Conservation (phyloP, 1,140 invertebrate species). For the Papilio glaucus region DNA sequence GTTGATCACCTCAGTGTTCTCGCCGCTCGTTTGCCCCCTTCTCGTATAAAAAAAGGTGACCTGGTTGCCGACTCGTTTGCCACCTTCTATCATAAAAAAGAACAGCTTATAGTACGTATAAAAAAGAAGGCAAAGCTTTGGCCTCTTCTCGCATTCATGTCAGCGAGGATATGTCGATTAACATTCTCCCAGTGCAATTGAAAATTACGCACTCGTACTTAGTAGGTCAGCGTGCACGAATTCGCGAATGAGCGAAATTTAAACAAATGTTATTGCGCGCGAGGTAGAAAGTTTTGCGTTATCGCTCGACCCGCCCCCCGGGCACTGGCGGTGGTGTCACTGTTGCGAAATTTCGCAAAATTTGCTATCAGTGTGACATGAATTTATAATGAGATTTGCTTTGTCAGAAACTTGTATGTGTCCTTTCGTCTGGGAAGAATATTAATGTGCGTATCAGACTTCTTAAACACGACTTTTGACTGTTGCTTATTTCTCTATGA, state of each 20-base stretch:
- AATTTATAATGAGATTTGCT: slow-evolving; percentile 22
- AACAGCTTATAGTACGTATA: neutral
- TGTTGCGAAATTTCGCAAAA: slow-evolving; percentile 50
- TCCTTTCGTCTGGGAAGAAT: too few species aligned
- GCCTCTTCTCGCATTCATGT: slow-evolving; percentile 6
- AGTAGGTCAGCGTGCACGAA: slow-evolving; percentile 37
- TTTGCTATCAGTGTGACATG: slow-evolving; percentile 7
- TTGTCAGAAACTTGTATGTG: neutral
- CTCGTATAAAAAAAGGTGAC: too few species aligned
- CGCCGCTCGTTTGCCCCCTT: too few species aligned
- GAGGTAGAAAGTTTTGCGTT: slow-evolving; percentile 56
- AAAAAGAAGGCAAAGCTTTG: neutral
- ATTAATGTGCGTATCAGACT: neutral
- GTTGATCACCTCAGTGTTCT: too few species aligned
- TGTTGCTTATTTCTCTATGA: too few species aligned
- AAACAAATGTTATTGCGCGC: slow-evolving; percentile 56
- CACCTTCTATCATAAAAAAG: neutral
- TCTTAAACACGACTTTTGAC: neutral
- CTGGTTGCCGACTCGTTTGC: too few species aligned
- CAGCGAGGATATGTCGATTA: slow-evolving; percentile 21
- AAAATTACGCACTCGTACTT: slow-evolving; percentile 39
- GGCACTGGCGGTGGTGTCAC: slow-evolving; percentile 55
- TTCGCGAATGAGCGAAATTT: slow-evolving; percentile 58
- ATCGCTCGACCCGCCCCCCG: slow-evolving; percentile 44
- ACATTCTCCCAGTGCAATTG: slow-evolving; percentile 28